Base-by-base conservation (phyloP, 2,888 invertebrate genomes). In the Cotesia congregata region DNA sequence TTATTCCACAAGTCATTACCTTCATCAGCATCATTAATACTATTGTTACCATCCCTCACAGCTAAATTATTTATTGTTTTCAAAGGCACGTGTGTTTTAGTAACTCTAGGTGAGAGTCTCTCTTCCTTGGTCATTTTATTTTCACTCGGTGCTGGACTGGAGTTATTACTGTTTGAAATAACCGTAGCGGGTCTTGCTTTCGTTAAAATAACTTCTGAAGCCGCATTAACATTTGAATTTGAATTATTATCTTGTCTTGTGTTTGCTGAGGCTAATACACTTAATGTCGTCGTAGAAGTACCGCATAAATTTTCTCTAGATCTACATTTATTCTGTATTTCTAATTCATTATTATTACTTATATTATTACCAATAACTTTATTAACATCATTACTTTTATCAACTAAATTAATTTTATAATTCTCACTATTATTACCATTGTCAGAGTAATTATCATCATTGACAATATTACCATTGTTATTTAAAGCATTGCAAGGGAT, bases 111-210 rank as follows among this genome's bases (percentile, higher is more conserved):
- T 7, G 89, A 89, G 75, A 89, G 84, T 84, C 89, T 90, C 82
- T 92, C 92, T 81, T 93, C 92, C 83, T 92, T 92, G 67, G 90
- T 89, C 81, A 91, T 86, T 86, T 92, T 91, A 81, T 91, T 92
- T 81, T 92, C 92, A 80, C 90, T 91, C 4, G 91, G 91, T 2
- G 91, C 90, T 0, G 92, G 91, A 85, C 92, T 92, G 76, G 89
- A 90, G 38, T 92, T 91, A 9, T 92, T 92, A 81, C 92, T 92
- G 82, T 92, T 93, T 1, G 93, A 93, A 79, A 92, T 93, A 64
- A 93, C 93, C 5, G 93, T 93, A 7, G 92, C 93, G 5, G 93
- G 94, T 77, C 93, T 90, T 0, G 93, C 94, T 88, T 92, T 92
- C 12, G 93, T 93, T 74, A 92, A 90, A 82, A 93, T 93, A 6